Base-by-base conservation (phyloP, 2,797 vertebrate species). In the Aphelocoma californica region DNA sequence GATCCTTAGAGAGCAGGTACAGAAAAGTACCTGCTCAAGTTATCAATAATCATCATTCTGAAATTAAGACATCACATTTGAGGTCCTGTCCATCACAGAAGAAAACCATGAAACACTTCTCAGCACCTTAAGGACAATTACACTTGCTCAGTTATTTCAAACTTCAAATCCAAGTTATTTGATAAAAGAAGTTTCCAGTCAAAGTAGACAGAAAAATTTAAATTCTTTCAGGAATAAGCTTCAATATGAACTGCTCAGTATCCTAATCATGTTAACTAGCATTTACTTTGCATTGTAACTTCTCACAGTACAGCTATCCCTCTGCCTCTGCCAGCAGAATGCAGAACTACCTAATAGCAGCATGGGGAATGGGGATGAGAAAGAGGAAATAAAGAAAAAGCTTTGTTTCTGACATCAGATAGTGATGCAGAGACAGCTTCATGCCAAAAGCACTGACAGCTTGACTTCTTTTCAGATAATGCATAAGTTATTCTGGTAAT, bases 41-140 rank as follows among this genome's bases (percentile, higher is more conserved):
- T 45, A 78, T 56, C 24, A 73, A 81, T 66, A 79, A 92, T 36
- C 64, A 92, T 61, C 48, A 85, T 64, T 80, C 62, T 93, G 90
- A 95, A 95, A 92, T 79, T 40, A 95, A 84, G 73, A 86, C 77
- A 91, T 85, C 69, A 72, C 47, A 79, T 81, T 78, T 73, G 66
- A 94, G 53, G 57, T 86, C 87, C 86, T 94, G 66, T 90, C 77
- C 54, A 21, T 81, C 38, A 88, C 36, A 67, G 62, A 92, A 88
- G 45, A 28, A 58, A 90, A 54, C 34, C 69, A 60, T 17, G 14
- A 91, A 60, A 73, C 38, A 42, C 86, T 67, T 77, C 38, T 72
- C 28, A 12, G 1, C 3, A 3, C 56, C 69, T 90, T 74, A 90
- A 75, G 56, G 82, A 74, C 54, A 66, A 65, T 69, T 57, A 80